Conservation (phyloP, 2,113 vertebrate species). For the Brachyhypopomus occidentalis region DNA sequence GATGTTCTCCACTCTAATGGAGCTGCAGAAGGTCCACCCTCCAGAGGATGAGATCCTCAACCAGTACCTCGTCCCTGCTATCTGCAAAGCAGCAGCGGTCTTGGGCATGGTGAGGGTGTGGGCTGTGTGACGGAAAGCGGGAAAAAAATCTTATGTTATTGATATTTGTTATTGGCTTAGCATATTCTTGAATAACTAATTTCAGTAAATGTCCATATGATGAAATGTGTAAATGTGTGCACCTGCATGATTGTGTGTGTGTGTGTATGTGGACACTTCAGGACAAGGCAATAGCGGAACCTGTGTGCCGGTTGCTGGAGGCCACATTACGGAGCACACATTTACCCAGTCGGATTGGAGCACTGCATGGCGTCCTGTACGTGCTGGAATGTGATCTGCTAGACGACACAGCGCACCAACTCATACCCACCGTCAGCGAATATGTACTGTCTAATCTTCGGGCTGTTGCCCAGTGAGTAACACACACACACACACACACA, state of each 20-base stretch:
- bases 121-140: too few species aligned
- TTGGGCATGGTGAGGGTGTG: constrained; percentile 89
- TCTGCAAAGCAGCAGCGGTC: constrained; percentile 95
- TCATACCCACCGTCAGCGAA: constrained; percentile 88
- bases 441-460: constrained; percentile 91
- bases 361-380: constrained; percentile 92
- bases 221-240: too few species aligned
- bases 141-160: too few species aligned
- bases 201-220: too few species aligned
- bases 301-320: constrained; percentile 91
- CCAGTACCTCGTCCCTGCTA: constrained; percentile 94
- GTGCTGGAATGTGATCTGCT: constrained; percentile 95
- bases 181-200: neutral
- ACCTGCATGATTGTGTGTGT: neutral
- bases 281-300: constrained; percentile 94
- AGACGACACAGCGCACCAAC: constrained; percentile 92
- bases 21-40: constrained; percentile 90
- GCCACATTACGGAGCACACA: constrained; percentile 90
- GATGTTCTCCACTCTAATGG: constrained; percentile 93
- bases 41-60: constrained; percentile 94
- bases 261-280: constrained; percentile 52
- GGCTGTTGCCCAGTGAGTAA: constrained; percentile 86
- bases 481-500: constrained; percentile 7
- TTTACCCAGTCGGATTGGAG: constrained; percentile 90
- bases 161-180: too few species aligned